phyloP scores from a whole-genome alignment of 1,140 invertebrate genomes.

The Eciton burchellii region DNA sequence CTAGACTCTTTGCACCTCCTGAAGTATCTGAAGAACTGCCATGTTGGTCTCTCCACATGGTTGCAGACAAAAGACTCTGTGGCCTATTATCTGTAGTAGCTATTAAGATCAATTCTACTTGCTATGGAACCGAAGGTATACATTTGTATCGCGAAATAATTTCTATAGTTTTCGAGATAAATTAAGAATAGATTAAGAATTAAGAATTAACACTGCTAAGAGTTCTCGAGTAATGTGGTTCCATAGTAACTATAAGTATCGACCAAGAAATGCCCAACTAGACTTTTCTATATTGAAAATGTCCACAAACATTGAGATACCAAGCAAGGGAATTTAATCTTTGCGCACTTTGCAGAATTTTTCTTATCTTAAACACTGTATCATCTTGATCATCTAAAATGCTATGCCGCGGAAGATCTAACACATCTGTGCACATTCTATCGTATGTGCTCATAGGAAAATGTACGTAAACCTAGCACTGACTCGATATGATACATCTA shows the following conservation, averaged over 20 bases:
- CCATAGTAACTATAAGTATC: slow-evolving; percentile 73
- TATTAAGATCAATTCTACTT: slow-evolving; percentile 60
- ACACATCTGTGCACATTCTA: slow-evolving; percentile 6
- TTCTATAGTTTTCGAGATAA: slow-evolving; percentile 7
- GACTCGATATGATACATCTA: slow-evolving; percentile 24
- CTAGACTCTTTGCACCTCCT: slow-evolving; percentile 24
- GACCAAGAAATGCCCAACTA: slow-evolving; percentile 84
- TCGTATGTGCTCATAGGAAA: background rate
- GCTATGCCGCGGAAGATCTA: background rate
- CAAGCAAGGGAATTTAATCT: slow-evolving; percentile 26
- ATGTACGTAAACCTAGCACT: slow-evolving; percentile 11
- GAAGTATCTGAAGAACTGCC: slow-evolving; percentile 50
- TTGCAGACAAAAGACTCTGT: slow-evolving; percentile 83
- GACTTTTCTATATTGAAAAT: slow-evolving; percentile 49
- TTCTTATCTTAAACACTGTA: background rate
- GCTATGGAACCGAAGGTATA: slow-evolving; percentile 69
- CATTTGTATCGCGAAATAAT: background rate
- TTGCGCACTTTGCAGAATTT: slow-evolving; percentile 11
- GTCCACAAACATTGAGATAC: slow-evolving; percentile 37
- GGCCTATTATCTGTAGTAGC: slow-evolving; percentile 70
- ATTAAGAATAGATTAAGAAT: background rate
- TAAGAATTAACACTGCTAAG: background rate
- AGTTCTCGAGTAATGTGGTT: slow-evolving; percentile 56
- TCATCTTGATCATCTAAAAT: slow-evolving; percentile 1
- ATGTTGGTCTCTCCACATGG: slow-evolving; percentile 81